Evolutionary conservation across 2,888 invertebrate species (phyloP).

Genomic region (Pristionchus exspectatus): DNA sequence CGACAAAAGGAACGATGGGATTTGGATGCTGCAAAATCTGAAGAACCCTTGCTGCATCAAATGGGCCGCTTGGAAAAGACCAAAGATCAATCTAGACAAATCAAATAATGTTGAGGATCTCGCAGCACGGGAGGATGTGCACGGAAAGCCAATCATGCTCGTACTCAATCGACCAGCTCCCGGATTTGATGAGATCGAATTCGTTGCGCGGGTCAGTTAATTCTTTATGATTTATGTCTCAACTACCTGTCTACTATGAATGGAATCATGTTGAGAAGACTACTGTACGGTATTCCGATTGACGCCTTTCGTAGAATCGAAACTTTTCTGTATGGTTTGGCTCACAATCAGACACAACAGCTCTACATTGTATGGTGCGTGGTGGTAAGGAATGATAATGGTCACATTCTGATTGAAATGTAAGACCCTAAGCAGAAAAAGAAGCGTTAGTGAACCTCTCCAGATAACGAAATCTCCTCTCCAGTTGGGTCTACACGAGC

Average conservation of each 20-base stretch:
- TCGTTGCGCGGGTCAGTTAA: slow-evolving; percentile 22
- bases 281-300: no score
- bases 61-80: not conserved
- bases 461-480: not conserved
- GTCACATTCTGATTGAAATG: no score
- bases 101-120: slow-evolving; percentile 1
- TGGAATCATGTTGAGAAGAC: no score
- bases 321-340: no score
- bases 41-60: not conserved
- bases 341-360: no score
- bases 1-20: no score
- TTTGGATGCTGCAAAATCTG: not conserved
- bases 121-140: slow-evolving; percentile 12
- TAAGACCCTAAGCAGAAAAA: no score
- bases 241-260: no score
- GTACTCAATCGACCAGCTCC: slow-evolving; percentile 28
- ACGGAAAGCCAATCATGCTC: slow-evolving; percentile 53
- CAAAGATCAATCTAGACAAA: not conserved
- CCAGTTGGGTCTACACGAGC: slow-evolving; percentile 52
- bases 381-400: no score
- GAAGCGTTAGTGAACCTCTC: no score
- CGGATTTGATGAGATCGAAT: slow-evolving; percentile 53
- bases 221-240: not conserved
- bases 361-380: no score
- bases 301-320: no score